These are phyloP conservation scores for Cosmia pyralina DNA, from an alignment of 2,888 invertebrate species.

Conservation along the genomic window DNA sequence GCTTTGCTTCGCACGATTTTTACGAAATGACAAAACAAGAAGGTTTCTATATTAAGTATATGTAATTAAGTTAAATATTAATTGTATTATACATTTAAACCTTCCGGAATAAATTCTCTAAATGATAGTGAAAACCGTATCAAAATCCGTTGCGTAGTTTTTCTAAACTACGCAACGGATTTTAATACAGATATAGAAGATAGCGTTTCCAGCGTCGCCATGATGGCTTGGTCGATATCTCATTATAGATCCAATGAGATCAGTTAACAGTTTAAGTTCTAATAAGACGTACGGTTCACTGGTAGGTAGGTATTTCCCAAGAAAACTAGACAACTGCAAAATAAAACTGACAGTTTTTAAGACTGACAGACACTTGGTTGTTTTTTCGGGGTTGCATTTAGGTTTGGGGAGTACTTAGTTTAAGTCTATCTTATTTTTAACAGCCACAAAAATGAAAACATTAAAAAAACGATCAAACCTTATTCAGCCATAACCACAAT, in stretches of 20 bases:
- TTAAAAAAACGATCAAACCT: background rate
- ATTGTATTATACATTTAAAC: no score
- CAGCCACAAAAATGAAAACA: no score
- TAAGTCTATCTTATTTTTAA: background rate
- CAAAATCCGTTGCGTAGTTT: no score
- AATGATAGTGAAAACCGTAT: no score
- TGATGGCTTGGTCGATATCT: slow-evolving; percentile 14
- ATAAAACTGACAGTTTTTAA: background rate
- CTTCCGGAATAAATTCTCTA: no score
- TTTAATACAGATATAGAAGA: no score
- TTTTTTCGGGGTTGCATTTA: background rate
- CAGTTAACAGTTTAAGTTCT: slow-evolving; percentile 20
- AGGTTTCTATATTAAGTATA: no score
- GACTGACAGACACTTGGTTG: no score
- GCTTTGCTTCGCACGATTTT: no score
- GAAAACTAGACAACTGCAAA: background rate
- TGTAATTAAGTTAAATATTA: no score
- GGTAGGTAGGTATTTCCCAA: background rate
- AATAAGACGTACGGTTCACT: background rate
- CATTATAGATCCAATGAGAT: slow-evolving; percentile 43
- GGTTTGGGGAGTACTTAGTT: background rate
- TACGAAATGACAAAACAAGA: no score
- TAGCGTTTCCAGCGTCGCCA: background rate
- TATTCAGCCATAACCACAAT: background rate
- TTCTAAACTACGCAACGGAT: no score